These are phyloP conservation scores for Sapayoa aenigma DNA, from an alignment of 2,113 vertebrate genomes.

Conservation along the genomic window DNA sequence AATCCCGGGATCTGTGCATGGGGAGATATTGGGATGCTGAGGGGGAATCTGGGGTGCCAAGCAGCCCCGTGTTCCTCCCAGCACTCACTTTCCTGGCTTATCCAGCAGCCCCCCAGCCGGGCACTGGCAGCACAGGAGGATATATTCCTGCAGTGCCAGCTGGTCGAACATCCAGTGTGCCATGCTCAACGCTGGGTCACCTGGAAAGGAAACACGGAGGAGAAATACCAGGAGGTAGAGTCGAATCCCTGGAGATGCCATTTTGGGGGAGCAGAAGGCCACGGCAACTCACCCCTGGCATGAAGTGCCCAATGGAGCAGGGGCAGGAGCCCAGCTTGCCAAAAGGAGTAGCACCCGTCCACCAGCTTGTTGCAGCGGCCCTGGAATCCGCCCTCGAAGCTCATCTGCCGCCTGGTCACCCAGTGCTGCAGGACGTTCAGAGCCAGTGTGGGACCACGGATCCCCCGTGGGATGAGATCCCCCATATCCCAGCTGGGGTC, in stretches of 20 bases:
- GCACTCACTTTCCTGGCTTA: constrained; percentile 96
- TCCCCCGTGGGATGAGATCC: accelerated
- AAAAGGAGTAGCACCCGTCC: constrained; percentile 98
- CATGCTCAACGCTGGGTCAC: constrained; percentile 84
- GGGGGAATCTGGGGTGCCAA: accelerated
- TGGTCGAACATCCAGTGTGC: constrained; percentile 94
- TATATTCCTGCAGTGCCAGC: constrained; percentile 94
- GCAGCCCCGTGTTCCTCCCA: neutral
- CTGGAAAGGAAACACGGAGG: constrained; percentile 62
- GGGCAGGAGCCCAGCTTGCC: constrained; percentile 94
- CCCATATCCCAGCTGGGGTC: accelerated
- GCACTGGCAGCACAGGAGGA: constrained; percentile 96
- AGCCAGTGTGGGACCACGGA: neutral
- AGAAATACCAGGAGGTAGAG: neutral
- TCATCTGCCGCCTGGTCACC: constrained; percentile 93
- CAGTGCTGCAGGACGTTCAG: constrained; percentile 76
- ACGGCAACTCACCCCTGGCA: constrained; percentile 78
- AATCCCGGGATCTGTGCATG: constrained; percentile 86
- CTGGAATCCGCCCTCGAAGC: constrained; percentile 95
- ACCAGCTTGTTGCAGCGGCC: constrained; percentile 98
- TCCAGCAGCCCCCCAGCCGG: constrained; percentile 90
- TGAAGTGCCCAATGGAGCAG: constrained; percentile 90
- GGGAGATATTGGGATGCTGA: neutral
- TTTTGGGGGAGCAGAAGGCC: neutral
- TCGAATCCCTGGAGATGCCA: neutral